A percentile compares a stretch with the other conserved stretches of the same genome.
Conservation (phyloP, 2,113 vertebrate genomes). For the Macaca mulatta region DNA sequence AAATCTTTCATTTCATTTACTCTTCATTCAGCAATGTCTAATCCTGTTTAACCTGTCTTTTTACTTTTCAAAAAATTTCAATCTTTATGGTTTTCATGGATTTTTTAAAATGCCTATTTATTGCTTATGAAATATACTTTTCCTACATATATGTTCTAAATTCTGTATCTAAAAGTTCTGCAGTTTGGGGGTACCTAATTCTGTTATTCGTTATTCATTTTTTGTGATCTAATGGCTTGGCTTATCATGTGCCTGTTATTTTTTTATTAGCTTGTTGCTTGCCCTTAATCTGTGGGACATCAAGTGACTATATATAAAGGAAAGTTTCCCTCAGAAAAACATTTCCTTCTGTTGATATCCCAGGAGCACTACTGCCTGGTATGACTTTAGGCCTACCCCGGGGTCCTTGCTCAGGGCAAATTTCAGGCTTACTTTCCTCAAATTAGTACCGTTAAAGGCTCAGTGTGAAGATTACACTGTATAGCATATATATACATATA, state of each 20-base stretch:
- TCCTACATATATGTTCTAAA: background rate
- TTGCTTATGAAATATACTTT: background rate
- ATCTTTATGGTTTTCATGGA: background rate
- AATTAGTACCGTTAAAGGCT: background rate
- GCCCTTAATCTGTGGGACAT: background rate
- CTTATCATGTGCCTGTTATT: background rate
- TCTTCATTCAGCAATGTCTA: background rate
- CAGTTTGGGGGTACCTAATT: background rate
- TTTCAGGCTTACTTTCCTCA: background rate
- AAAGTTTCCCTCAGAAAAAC: background rate
- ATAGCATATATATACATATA: no score
- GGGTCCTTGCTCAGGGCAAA: background rate
- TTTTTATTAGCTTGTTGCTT: background rate
- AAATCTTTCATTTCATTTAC: background rate
- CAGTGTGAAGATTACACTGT: background rate
- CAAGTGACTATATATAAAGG: background rate
- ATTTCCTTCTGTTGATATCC: background rate
- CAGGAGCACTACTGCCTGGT: background rate
- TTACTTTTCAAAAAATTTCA: background rate
- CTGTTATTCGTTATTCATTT: background rate
- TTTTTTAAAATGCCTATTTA: background rate
- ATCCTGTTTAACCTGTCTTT: background rate
- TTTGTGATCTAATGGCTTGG: background rate
- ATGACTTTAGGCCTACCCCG: background rate
- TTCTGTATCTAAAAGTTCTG: background rate